Percentiles rank a stretch among this genome's conserved stretches.
Evolutionary conservation across 2,113 vertebrate genomes (phyloP).

Genomic region (Oreochromis spilurus): DNA sequence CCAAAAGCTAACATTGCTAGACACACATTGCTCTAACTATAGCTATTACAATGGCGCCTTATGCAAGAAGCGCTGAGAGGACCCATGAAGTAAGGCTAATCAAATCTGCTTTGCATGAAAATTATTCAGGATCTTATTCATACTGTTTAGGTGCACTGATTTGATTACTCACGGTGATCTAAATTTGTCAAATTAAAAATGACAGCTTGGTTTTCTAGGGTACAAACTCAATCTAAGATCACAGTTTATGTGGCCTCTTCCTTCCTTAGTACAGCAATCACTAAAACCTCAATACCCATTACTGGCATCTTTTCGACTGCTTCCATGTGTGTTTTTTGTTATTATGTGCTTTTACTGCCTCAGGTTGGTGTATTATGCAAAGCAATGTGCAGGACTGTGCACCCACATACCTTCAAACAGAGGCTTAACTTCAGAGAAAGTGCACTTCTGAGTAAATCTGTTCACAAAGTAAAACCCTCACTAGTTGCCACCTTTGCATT

Average conservation of each 20-base stretch:
- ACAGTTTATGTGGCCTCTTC: conserved; percentile 54
- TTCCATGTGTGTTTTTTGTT: conserved; percentile 47
- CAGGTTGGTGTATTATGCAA: conserved; percentile 22
- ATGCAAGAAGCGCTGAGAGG: not conserved
- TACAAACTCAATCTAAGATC: conserved; percentile 3
- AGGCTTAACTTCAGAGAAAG: conserved; percentile 16
- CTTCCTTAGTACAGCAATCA: conserved; percentile 59
- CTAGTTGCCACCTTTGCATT: not conserved
- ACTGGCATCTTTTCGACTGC: conserved; percentile 40
- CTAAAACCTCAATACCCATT: conserved; percentile 22
- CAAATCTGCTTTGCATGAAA: conserved; percentile 22
- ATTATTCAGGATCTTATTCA: conserved; percentile 21
- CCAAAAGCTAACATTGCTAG: conserved; percentile 10
- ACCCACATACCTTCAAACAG: not conserved
- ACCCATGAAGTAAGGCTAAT: conserved; percentile 6
- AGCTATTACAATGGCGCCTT: not conserved
- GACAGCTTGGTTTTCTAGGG: conserved; percentile 13
- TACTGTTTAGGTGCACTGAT: conserved; percentile 29
- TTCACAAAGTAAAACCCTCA: not conserved
- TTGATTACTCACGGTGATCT: conserved; percentile 21
- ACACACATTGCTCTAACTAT: not conserved
- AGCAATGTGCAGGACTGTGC: conserved; percentile 23
- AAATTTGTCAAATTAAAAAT: conserved; percentile 16
- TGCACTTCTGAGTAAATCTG: conserved; percentile 67
- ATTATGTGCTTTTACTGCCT: conserved; percentile 29